These are phyloP conservation scores for Mythimna impura DNA, from an alignment of 2,888 invertebrate species.

Conservation along the genomic window DNA sequence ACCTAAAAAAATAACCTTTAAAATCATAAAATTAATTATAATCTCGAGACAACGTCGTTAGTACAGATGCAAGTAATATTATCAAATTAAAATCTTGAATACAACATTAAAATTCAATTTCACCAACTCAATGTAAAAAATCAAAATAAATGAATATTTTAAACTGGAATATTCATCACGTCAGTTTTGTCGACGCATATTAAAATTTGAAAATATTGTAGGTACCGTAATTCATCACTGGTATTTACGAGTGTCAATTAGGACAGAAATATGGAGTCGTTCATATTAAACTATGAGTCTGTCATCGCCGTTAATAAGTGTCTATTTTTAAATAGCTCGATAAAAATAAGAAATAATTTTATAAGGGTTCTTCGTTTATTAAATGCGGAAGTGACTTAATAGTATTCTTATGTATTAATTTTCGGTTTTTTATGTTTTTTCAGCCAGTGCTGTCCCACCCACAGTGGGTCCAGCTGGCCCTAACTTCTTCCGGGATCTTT, in stretches of 20 bases:
- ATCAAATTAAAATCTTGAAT: not conserved
- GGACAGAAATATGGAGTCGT: constrained; percentile 41
- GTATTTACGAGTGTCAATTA: constrained; percentile 57
- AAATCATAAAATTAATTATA: too few species aligned
- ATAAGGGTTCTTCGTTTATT: too few species aligned
- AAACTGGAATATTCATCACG: constrained; percentile 47
- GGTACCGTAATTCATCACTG: constrained; percentile 46
- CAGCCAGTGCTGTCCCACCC: not conserved
- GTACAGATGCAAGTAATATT: not conserved
- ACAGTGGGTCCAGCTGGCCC: too few species aligned
- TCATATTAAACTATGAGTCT: constrained; percentile 50
- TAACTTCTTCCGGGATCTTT: not conserved
- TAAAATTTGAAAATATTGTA: constrained; percentile 50
- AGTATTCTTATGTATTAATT: not conserved
- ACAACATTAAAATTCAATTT: constrained; percentile 38
- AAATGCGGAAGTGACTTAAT: not conserved
- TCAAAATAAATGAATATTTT: constrained; percentile 38
- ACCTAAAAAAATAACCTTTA: too few species aligned
- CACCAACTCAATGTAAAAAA: not conserved
- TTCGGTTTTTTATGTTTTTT: not conserved
- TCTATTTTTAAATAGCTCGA: constrained; percentile 43
- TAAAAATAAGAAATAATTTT: not conserved
- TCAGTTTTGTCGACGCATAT: constrained; percentile 42
- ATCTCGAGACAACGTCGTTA: too few species aligned
- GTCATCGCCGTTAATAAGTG: constrained; percentile 47